These are phyloP conservation scores for Dysdera silvatica DNA, from an alignment of 1,140 invertebrate genomes.

Conservation along the genomic window DNA sequence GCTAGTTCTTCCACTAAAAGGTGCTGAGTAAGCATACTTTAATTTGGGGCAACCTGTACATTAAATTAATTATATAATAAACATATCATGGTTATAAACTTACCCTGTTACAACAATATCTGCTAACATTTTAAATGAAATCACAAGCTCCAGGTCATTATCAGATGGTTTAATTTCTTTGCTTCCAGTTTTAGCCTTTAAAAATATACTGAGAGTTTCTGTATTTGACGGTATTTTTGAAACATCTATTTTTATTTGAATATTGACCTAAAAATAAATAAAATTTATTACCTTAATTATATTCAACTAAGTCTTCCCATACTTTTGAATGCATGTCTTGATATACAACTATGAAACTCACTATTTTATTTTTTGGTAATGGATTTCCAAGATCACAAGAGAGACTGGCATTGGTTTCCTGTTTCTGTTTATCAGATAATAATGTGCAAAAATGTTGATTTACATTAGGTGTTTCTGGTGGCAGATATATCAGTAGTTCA, in stretches of 20 bases:
- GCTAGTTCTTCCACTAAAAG: too few relatives aligned
- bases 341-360: not conserved
- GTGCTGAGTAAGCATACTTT: not conserved
- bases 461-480: constrained; percentile 17
- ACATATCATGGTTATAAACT: not conserved
- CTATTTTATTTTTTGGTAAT: constrained; percentile 1
- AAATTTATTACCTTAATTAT: not conserved
- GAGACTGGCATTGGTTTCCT: constrained; percentile 17
- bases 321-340: not conserved
- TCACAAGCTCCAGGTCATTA: not conserved
- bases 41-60: not conserved
- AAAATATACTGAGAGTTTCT: constrained; percentile 3
- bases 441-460: constrained; percentile 13
- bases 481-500: constrained; percentile 17
- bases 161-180: constrained; percentile 14
- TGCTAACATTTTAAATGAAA: constrained; percentile 7
- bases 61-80: not conserved
- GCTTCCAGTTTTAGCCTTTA: constrained; percentile 15
- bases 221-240: constrained; percentile 9
- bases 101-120: constrained; percentile 25
- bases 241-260: constrained; percentile 22
- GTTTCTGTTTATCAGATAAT: constrained; percentile 4
- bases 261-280: constrained; percentile 10
- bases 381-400: constrained; percentile 21
- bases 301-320: not conserved